These are phyloP conservation scores for Polia nebulosa DNA, from an alignment of 2,888 invertebrate genomes.

Conservation along the genomic window DNA sequence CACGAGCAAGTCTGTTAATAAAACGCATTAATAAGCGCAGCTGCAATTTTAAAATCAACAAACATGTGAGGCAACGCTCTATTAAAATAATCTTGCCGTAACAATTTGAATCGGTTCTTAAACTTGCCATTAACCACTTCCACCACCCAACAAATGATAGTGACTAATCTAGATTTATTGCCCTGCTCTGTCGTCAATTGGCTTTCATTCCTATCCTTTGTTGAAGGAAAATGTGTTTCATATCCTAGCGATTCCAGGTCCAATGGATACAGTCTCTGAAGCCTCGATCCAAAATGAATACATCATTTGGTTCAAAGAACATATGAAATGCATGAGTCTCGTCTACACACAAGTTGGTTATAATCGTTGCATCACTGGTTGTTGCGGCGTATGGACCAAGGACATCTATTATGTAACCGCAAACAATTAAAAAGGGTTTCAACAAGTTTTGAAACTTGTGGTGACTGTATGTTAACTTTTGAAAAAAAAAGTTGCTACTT, in stretches of 20 bases:
- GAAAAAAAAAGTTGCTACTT: conserved; percentile 8
- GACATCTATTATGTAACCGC: neutral
- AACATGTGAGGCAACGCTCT: no score
- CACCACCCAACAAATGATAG: conserved; percentile 35
- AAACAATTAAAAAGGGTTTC: conserved; percentile 2
- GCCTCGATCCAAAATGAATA: conserved; percentile 7
- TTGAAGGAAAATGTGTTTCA: no score
- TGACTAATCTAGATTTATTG: conserved; percentile 22
- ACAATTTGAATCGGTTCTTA: conserved; percentile 1
- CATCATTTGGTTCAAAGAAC: neutral
- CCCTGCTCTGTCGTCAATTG: conserved; percentile 9
- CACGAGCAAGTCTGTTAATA: no score
- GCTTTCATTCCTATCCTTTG: neutral
- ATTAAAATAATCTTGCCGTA: no score
- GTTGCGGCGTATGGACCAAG: conserved; percentile 4
- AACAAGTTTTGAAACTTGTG: conserved; percentile 11
- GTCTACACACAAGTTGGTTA: no score
- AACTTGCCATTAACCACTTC: conserved; percentile 31
- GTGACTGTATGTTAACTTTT: conserved; percentile 3
- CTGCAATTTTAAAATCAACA: no score
- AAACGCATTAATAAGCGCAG: no score
- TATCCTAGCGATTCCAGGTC: neutral
- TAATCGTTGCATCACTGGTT: neutral
- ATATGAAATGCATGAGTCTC: no score
- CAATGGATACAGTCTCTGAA: neutral